A percentile compares a stretch with the other conserved stretches of the same genome.
Conservation (phyloP, 53 echinoderm and acorn worm species). For the Crossaster papposus region DNA sequence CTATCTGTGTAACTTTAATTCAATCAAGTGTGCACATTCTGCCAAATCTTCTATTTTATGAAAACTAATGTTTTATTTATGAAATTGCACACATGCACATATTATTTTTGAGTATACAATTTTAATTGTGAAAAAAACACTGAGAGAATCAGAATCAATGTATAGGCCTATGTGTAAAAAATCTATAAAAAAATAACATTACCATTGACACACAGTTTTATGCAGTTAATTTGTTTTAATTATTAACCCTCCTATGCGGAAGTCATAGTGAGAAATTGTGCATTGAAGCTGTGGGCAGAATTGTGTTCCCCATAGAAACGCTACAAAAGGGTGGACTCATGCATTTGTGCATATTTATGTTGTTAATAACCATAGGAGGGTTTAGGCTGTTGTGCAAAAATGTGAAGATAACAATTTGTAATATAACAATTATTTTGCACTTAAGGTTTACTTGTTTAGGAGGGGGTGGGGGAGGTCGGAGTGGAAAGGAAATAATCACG, state of each 20-base stretch:
- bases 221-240: not conserved
- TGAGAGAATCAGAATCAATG: not conserved
- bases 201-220: not conserved
- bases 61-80: not conserved
- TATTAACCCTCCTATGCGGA: too few relatives aligned
- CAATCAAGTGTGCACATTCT: not conserved
- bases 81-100: not conserved
- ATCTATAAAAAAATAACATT: not conserved
- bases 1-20: too few relatives aligned
- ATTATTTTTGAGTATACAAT: not conserved
- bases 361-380: too few relatives aligned
- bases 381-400: not conserved
- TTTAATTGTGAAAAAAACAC: not conserved
- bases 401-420: not conserved
- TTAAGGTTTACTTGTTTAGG: not conserved
- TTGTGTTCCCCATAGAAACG: too few relatives aligned
- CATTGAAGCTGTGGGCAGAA: too few relatives aligned
- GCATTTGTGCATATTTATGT: too few relatives aligned
- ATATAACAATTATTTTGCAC: not conserved
- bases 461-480: too few relatives aligned
- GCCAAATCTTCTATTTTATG: not conserved
- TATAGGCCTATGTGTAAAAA: not conserved
- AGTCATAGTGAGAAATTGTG: too few relatives aligned
- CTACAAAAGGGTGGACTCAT: too few relatives aligned
- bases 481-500: slow-evolving; percentile 7